phyloP scores from a whole-genome alignment of 64 coral and sea anemone species.

The Acropora yongei region DNA sequence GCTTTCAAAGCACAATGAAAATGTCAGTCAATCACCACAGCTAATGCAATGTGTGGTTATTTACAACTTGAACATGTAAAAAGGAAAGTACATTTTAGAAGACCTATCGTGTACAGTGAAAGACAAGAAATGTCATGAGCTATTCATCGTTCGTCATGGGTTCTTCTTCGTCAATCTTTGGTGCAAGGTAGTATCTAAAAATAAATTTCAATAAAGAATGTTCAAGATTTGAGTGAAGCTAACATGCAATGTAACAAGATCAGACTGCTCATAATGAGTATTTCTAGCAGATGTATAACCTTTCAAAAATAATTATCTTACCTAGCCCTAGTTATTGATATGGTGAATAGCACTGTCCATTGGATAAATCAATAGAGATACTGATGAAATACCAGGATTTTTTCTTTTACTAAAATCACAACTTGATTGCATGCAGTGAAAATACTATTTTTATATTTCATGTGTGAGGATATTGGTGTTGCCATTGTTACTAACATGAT shows the following conservation, averaged over 20 bases:
- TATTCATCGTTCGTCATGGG: slow-evolving; percentile 50
- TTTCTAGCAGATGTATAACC: too few relatives aligned
- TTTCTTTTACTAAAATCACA: too few relatives aligned
- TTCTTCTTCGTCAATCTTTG: slow-evolving; percentile 86
- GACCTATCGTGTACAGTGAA: background rate
- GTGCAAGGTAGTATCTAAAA: slow-evolving; percentile 82
- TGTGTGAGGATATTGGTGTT: too few relatives aligned
- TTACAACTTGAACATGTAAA: background rate
- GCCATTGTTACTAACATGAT: too few relatives aligned
- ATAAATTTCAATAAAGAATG: background rate
- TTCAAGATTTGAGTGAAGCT: background rate
- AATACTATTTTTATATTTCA: too few relatives aligned
- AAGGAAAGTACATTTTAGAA: background rate
- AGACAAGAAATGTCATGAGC: background rate
- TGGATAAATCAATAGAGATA: too few relatives aligned
- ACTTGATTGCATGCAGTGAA: too few relatives aligned
- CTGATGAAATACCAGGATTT: too few relatives aligned
- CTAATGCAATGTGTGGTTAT: background rate
- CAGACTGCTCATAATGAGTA: background rate
- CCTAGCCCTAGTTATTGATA: too few relatives aligned
- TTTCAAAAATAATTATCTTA: too few relatives aligned
- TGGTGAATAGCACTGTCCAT: too few relatives aligned
- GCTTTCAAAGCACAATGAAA: background rate
- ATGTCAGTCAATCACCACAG: background rate
- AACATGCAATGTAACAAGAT: background rate